These are phyloP conservation scores for Drosophila rhopaloa DNA, from an alignment of 1,140 invertebrate genomes.

Conservation along the genomic window DNA sequence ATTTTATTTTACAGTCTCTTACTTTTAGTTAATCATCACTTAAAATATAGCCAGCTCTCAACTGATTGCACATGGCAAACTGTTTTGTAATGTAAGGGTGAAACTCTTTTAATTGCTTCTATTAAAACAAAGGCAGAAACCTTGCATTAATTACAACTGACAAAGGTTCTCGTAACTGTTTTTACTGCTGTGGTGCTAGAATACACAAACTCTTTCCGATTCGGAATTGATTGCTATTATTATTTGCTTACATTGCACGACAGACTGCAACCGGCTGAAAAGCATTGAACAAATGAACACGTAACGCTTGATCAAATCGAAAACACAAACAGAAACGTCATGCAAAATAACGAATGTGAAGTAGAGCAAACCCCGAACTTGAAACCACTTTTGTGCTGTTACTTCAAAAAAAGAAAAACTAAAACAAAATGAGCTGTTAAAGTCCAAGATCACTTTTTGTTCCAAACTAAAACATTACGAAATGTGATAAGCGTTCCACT, in stretches of 20 bases:
- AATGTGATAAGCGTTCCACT: conserved; percentile 16
- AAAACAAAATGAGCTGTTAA: conserved; percentile 9
- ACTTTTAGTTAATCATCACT: not conserved
- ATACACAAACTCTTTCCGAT: conserved; percentile 20
- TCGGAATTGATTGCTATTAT: conserved; percentile 25
- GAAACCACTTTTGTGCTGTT: conserved; percentile 36
- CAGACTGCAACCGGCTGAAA: conserved; percentile 32
- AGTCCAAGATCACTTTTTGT: conserved; percentile 18
- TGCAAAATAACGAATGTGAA: conserved; percentile 4
- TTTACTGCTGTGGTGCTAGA: not conserved
- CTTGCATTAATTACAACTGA: conserved; percentile 49
- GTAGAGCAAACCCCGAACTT: conserved; percentile 50
- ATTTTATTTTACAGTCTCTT: too few species aligned
- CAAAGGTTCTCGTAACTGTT: conserved; percentile 28
- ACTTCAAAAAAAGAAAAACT: conserved; percentile 8
- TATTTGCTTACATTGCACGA: conserved; percentile 44
- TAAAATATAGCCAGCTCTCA: conserved; percentile 1
- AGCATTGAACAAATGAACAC: conserved; percentile 37
- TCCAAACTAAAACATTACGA: conserved; percentile 30
- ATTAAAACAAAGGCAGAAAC: conserved; percentile 43
- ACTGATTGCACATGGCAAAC: conserved; percentile 2
- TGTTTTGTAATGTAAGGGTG: conserved; percentile 28
- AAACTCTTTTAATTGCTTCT: conserved; percentile 63
- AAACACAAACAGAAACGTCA: not conserved
- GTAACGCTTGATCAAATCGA: conserved; percentile 60